phyloP scores from a whole-genome alignment of 2,888 invertebrate genomes.

The Linnaemya tessellans region DNA sequence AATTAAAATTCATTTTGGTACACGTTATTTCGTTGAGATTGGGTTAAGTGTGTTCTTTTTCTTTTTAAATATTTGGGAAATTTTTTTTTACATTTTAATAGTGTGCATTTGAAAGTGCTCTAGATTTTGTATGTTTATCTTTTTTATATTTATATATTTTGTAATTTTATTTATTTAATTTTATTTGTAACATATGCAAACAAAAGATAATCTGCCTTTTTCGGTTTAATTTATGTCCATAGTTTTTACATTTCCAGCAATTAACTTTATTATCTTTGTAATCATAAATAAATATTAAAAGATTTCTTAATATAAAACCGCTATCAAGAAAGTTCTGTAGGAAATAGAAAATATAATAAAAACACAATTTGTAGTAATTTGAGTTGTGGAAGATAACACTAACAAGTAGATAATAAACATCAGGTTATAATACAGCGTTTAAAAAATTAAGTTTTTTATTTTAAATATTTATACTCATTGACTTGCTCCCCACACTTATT shows the following conservation, averaged over 20 bases:
- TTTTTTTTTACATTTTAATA: too few species aligned
- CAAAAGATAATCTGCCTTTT: slow-evolving; percentile 39
- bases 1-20: too few species aligned
- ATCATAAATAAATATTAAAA: slow-evolving; percentile 47
- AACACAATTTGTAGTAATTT: slow-evolving; percentile 13
- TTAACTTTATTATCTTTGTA: slow-evolving; percentile 32
- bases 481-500: too few species aligned
- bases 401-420: background rate
- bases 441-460: too few species aligned
- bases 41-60: background rate
- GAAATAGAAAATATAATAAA: background rate
- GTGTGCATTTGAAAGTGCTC: slow-evolving; percentile 16
- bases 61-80: background rate
- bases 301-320: slow-evolving; percentile 29
- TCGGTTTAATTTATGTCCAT: background rate
- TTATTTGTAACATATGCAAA: slow-evolving; percentile 47
- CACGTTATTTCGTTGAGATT: too few species aligned
- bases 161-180: slow-evolving; percentile 26
- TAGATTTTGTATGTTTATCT: slow-evolving; percentile 26
- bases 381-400: background rate
- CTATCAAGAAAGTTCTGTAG: slow-evolving; percentile 12
- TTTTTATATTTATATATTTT: slow-evolving; percentile 34
- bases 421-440: background rate
- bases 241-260: background rate
- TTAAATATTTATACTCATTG: too few species aligned